Evolutionary conservation across 2,888 invertebrate genomes (phyloP).

Genomic region (Polyommatus iphigenia): DNA sequence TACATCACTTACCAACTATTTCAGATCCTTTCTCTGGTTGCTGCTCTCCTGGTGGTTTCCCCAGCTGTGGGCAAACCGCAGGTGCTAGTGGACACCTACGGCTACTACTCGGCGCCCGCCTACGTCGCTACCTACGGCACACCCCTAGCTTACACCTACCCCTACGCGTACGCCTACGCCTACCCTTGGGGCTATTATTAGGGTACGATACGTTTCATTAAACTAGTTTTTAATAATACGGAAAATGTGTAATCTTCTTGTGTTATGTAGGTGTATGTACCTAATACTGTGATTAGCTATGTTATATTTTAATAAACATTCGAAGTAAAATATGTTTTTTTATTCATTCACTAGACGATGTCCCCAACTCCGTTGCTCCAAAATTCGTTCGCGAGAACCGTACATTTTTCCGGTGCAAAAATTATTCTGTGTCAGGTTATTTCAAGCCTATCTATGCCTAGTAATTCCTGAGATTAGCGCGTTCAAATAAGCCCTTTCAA

Average conservation of each 20-base stretch:
- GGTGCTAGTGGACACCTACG: conserved; percentile 62
- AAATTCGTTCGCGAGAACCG: too few relatives aligned
- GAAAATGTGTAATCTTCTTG: background rate
- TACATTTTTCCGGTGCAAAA: too few relatives aligned
- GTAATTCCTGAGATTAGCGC: too few relatives aligned
- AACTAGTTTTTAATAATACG: background rate
- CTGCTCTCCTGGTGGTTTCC: conserved; percentile 53
- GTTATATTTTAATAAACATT: background rate
- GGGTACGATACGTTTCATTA: background rate
- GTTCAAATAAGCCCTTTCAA: too few relatives aligned
- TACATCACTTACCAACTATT: conserved; percentile 9
- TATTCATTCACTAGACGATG: background rate
- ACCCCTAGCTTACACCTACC: conserved; percentile 64
- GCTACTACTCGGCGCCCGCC: conserved; percentile 57
- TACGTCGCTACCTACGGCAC: conserved; percentile 63
- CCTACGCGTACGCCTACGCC: conserved; percentile 67
- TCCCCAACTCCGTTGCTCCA: too few relatives aligned
- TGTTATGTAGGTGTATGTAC: background rate
- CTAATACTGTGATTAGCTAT: background rate
- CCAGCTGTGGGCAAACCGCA: conserved; percentile 68
- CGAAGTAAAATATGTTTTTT: background rate
- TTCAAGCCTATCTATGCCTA: too few relatives aligned
- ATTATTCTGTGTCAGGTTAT: too few relatives aligned
- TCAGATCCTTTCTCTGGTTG: conserved; percentile 57
- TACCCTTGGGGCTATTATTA: conserved; percentile 65